Evolutionary conservation across 2,113 vertebrate genomes (phyloP), one percentile per base, ranked within the genome.

Genomic region (Ceratotherium simum): DNA sequence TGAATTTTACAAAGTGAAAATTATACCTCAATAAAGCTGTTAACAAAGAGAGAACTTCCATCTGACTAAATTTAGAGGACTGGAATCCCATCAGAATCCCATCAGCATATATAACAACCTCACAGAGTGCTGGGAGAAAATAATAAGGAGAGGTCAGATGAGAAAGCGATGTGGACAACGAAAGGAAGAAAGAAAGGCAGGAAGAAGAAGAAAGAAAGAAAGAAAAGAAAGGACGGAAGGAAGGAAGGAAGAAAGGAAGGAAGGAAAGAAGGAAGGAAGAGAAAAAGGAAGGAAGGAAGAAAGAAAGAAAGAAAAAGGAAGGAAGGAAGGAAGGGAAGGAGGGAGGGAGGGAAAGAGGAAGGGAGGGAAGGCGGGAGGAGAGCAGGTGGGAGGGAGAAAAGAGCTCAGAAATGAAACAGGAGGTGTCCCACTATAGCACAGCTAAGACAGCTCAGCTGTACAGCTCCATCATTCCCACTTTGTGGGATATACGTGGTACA

Each of bases 31-130:
- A 60, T 91, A 78, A 93, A 79, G 8, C 46, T 93, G 39, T 65
- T 67, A 93, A 90, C 88, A 65, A 80, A 91, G 46, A 79, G 29
- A 96, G 70, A 91, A 88, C 51, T 86, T 93, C 65, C 31, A 92
- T 92, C 39, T 62, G 79, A 94, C 90, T 95, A 89, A 51, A 89
- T 84, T 89, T 87, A 88, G 96, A 87, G 62, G 27, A 56, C 33
- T 89, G 64, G 60, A 21, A 92, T 96, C n/a, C 48, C 58, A 93
- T 90, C 48, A 89, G 29, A 85, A 93, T 67, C 42, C 42, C 42
- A 5, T 42, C 42, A 42, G 31, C 5, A 16, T 60, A 76, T 3
- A 16, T 6, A 84, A 83, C 27, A 81, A 46, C 11, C 51, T 92
- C 60, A 54, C 21, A 58, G 31, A 64, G 60, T 64, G 25, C 6